phyloP scores from a whole-genome alignment of 2,888 invertebrate genomes.

The Dynastes maya region DNA sequence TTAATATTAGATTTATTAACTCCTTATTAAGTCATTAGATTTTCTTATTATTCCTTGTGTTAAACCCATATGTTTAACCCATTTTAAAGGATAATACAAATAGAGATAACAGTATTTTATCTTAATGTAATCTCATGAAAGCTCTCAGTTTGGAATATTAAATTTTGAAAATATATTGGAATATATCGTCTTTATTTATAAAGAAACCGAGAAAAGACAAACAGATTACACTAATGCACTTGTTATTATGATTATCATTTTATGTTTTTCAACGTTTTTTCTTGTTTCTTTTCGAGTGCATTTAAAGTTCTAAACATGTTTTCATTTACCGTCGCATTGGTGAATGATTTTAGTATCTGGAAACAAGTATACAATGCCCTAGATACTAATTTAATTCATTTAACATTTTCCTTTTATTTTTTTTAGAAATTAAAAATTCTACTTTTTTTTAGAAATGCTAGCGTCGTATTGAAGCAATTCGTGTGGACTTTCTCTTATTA shows the following conservation, averaged over 20 bases:
- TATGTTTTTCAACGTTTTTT: not conserved
- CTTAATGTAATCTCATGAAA: no score
- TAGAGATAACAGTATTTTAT: not conserved
- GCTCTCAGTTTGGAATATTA: no score
- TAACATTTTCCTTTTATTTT: no score
- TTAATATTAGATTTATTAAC: not conserved
- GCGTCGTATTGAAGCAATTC: not conserved
- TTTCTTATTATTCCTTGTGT: not conserved
- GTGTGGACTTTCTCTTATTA: conserved; percentile 11
- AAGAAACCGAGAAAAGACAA: no score
- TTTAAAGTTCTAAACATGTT: not conserved
- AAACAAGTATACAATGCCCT: conserved; percentile 63
- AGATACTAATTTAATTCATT: conserved; percentile 60
- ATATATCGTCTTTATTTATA: no score
- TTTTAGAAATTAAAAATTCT: not conserved
- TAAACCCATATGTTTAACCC: not conserved
- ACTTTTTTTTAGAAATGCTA: not conserved
- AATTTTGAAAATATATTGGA: no score
- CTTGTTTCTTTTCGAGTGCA: not conserved
- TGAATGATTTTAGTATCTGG: conserved; percentile 61
- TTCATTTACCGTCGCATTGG: not conserved
- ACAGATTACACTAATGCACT: no score
- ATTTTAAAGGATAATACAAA: not conserved
- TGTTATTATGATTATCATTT: no score
- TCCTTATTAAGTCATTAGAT: not conserved